A percentile compares a stretch with the other conserved stretches of the same genome.
phyloP scores from a whole-genome alignment of 37 sponge, comb jelly and placozoan genomes.

The Aphrocallistes beatrix region DNA sequence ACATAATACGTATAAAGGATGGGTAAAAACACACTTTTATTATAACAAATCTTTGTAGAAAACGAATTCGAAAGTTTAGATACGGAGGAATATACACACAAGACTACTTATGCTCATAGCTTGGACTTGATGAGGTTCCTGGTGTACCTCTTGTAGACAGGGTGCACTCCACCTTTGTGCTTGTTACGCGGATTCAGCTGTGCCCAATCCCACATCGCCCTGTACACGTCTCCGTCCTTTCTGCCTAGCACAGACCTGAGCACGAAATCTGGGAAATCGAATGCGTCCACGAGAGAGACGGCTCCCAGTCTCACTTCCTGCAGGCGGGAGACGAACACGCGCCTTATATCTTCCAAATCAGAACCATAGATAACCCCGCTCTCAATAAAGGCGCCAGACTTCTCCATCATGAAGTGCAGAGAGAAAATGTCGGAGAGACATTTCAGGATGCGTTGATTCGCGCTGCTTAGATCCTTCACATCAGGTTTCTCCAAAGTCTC shows the following conservation, averaged over 20 bases:
- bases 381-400: neutral
- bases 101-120: too few species aligned
- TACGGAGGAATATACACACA: too few species aligned
- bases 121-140: neutral
- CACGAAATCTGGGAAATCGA: slow-evolving; percentile 60
- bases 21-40: too few species aligned
- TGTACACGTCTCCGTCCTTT: slow-evolving; percentile 87
- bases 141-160: neutral
- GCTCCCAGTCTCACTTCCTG: slow-evolving; percentile 50
- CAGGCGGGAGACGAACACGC: neutral
- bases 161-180: neutral
- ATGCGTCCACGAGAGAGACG: slow-evolving; percentile 84
- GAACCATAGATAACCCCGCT: neutral
- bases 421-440: neutral
- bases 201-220: slow-evolving; percentile 69
- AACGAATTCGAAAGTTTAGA: too few species aligned
- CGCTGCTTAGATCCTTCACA: neutral
- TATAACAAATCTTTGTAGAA: too few species aligned
- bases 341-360: neutral
- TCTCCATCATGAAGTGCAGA: neutral
- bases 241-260: slow-evolving; percentile 76
- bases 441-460: neutral
- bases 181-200: neutral
- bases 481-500: neutral
- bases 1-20: too few species aligned